A percentile compares a stretch with the other conserved stretches of the same genome.
phyloP scores from a whole-genome alignment of 2,113 vertebrate genomes.

The Mormyrus iriodes region DNA sequence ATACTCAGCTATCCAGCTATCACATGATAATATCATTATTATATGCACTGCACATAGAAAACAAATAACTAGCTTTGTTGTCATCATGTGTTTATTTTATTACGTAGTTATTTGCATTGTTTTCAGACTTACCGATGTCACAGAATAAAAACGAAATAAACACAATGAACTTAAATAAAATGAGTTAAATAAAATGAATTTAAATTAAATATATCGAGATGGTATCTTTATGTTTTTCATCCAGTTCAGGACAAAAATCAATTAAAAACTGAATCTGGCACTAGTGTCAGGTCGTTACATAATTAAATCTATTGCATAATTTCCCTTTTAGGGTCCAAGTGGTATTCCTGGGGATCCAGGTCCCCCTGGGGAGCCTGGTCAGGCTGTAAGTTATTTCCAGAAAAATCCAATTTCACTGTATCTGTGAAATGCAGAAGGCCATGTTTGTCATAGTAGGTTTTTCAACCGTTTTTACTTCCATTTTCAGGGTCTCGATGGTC shows the following conservation, averaged over 20 bases:
- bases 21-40: background rate
- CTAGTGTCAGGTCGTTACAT: no score
- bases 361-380: constrained; percentile 68
- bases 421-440: background rate
- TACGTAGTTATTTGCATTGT: background rate
- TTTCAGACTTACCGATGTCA: background rate
- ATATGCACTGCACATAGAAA: background rate
- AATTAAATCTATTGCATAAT: background rate
- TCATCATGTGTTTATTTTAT: background rate
- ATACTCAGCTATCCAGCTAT: background rate
- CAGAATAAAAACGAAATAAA: background rate
- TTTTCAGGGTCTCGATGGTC: constrained; percentile 81
- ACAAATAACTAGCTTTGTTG: background rate
- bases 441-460: background rate
- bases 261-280: background rate
- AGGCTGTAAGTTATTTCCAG: constrained; percentile 52
- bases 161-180: background rate
- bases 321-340: constrained; percentile 60
- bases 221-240: background rate
- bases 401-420: background rate
- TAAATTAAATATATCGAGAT: background rate
- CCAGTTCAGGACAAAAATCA: background rate
- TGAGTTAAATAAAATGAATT: no score
- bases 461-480: background rate
- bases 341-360: constrained; percentile 73